Evolutionary conservation across 2,113 vertebrate genomes (phyloP).

Genomic region (Cinclus cinclus): DNA sequence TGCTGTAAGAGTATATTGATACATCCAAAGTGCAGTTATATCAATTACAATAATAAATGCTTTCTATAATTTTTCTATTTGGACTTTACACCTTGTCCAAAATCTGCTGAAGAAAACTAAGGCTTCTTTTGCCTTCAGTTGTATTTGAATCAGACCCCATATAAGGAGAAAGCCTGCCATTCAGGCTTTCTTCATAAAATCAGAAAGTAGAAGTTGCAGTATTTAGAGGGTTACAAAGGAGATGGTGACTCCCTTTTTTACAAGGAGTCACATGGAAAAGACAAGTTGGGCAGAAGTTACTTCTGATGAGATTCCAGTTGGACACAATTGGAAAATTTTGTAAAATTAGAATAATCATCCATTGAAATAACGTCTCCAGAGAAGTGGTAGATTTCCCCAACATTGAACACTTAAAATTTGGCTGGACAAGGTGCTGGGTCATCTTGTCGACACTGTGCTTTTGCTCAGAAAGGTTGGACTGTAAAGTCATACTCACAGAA

Average conservation of each 20-base stretch:
- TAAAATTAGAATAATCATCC: neutral
- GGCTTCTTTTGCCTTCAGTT: neutral
- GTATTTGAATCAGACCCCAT: neutral
- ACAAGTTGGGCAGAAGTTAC: neutral
- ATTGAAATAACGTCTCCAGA: neutral
- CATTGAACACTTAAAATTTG: neutral
- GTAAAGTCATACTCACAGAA: neutral
- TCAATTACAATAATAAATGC: neutral
- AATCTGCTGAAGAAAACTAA: neutral
- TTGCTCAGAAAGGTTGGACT: neutral
- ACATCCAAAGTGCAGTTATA: conserved; percentile 25
- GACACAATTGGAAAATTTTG: neutral
- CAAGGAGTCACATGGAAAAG: neutral
- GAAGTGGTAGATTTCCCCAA: neutral
- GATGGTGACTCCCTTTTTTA: neutral
- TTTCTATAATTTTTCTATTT: neutral
- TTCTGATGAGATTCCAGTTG: neutral
- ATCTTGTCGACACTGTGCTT: neutral
- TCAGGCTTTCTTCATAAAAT: neutral
- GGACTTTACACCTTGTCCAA: neutral
- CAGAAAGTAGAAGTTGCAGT: neutral
- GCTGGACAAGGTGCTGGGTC: neutral
- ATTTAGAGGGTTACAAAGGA: neutral
- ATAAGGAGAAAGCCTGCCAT: neutral
- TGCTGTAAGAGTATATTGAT: neutral